phyloP scores from a whole-genome alignment of 2,888 invertebrate genomes.

The Hirtodrosophila trivittata region DNA sequence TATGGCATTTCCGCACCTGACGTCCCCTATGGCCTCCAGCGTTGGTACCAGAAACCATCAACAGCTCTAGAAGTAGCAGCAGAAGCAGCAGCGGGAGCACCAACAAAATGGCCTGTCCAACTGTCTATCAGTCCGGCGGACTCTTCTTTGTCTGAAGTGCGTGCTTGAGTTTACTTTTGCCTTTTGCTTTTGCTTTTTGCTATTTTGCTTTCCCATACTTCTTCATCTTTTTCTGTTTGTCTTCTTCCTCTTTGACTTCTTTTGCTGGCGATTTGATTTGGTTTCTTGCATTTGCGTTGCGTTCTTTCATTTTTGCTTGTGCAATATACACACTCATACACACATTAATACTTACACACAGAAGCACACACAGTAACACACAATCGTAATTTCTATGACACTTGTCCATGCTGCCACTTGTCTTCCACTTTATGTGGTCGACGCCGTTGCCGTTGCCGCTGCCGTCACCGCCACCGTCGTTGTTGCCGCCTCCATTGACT shows the following conservation, averaged over 20 bases:
- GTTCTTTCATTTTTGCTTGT: slow-evolving; percentile 68
- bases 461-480: slow-evolving; percentile 7
- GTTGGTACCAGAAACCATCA: slow-evolving; percentile 2
- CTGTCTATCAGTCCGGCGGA: slow-evolving; percentile 45
- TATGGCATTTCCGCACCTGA: slow-evolving; percentile 66
- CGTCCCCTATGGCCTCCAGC: slow-evolving; percentile 41
- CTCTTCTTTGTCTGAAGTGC: slow-evolving; percentile 68
- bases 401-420: slow-evolving; percentile 77
- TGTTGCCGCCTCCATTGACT: slow-evolving; percentile 33
- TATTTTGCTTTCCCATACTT: slow-evolving; percentile 32
- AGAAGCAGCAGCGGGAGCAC: slow-evolving; percentile 21
- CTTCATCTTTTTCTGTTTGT: slow-evolving; percentile 9
- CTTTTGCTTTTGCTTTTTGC: slow-evolving; percentile 19
- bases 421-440: slow-evolving; percentile 77
- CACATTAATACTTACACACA: slow-evolving; percentile 26
- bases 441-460: slow-evolving; percentile 27
- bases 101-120: slow-evolving; percentile 60
- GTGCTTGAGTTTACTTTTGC: slow-evolving; percentile 65
- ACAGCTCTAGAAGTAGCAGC: slow-evolving; percentile 4
- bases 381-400: slow-evolving; percentile 71
- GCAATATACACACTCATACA: slow-evolving; percentile 44
- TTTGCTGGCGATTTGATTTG: slow-evolving; percentile 62
- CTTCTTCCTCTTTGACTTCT: slow-evolving; percentile 41
- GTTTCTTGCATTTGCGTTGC: slow-evolving; percentile 69
- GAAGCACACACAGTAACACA: slow-evolving; percentile 23